Conservation (phyloP, 2,797 vertebrate species). For the Lophius americanus region DNA sequence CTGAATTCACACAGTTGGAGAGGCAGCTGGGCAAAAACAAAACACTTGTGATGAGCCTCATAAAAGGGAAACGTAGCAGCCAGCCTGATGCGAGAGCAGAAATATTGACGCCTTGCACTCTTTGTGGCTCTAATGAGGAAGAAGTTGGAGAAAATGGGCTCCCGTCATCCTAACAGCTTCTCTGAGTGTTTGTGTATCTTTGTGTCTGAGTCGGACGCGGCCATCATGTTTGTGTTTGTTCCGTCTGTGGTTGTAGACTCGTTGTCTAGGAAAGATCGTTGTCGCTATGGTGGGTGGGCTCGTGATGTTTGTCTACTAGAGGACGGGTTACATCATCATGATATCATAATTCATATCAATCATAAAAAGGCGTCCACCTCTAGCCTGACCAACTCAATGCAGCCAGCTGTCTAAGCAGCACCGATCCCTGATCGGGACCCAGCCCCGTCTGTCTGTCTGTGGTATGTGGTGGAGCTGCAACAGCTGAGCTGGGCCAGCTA, state of each 20-base stretch:
- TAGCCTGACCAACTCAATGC: slow-evolving; percentile 27
- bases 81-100: slow-evolving; percentile 54
- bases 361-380: slow-evolving; percentile 16
- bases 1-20: slow-evolving; percentile 30
- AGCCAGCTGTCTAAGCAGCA: slow-evolving; percentile 3
- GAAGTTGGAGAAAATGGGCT: slow-evolving; percentile 62
- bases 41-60: slow-evolving; percentile 61
- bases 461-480: slow-evolving; percentile 65
- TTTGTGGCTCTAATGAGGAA: slow-evolving; percentile 72
- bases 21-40: slow-evolving; percentile 49
- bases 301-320: slow-evolving; percentile 3
- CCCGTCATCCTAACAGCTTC: slow-evolving; percentile 41
- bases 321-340: slow-evolving; percentile 1
- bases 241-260: neutral
- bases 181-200: slow-evolving; percentile 42
- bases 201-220: slow-evolving; percentile 1
- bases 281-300: slow-evolving; percentile 8
- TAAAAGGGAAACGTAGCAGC: slow-evolving; percentile 61
- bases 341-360: slow-evolving; percentile 20
- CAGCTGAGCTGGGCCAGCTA: slow-evolving; percentile 61
- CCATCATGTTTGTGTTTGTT: slow-evolving; percentile 8
- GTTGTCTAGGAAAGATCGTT: slow-evolving; percentile 10
- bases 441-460: slow-evolving; percentile 63
- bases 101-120: slow-evolving; percentile 73
- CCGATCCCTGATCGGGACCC: slow-evolving; percentile 42